These are phyloP conservation scores for Bombus ignitus DNA, from an alignment of 1,140 invertebrate species.

Conservation along the genomic window DNA sequence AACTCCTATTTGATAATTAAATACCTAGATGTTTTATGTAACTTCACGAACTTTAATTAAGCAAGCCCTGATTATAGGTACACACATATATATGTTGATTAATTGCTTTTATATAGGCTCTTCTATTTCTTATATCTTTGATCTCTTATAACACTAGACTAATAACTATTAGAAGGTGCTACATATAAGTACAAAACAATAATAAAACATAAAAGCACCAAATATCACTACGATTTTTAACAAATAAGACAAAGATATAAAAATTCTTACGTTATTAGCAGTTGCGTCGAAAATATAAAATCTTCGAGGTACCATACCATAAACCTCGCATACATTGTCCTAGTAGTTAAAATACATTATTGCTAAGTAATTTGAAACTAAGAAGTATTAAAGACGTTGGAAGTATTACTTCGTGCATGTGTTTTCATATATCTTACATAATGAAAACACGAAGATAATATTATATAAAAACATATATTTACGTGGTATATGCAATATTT, in stretches of 20 bases:
- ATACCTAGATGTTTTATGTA: too few relatives aligned
- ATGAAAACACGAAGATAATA: not conserved
- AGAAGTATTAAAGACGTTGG: constrained; percentile 1
- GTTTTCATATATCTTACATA: not conserved
- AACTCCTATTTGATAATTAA: too few relatives aligned
- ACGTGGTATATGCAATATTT: not conserved
- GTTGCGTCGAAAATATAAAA: constrained; percentile 81
- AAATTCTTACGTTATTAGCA: constrained; percentile 78
- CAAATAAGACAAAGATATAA: constrained; percentile 53
- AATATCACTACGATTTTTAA: constrained; percentile 34
- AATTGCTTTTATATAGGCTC: too few relatives aligned
- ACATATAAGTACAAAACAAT: not conserved
- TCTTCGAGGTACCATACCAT: constrained; percentile 79
- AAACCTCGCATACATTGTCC: constrained; percentile 78
- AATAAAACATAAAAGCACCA: constrained; percentile 13
- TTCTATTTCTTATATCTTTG: too few relatives aligned
- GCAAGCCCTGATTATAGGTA: too few relatives aligned
- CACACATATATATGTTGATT: too few relatives aligned
- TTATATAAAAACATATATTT: not conserved
- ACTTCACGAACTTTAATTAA: too few relatives aligned
- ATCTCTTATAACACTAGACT: too few relatives aligned
- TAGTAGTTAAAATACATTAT: constrained; percentile 67
- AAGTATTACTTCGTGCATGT: not conserved
- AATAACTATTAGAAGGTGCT: not conserved
- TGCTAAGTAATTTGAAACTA: constrained; percentile 14